Evolutionary conservation across 2,888 invertebrate species (phyloP).

Genomic region (Stomorhina lunata): DNA sequence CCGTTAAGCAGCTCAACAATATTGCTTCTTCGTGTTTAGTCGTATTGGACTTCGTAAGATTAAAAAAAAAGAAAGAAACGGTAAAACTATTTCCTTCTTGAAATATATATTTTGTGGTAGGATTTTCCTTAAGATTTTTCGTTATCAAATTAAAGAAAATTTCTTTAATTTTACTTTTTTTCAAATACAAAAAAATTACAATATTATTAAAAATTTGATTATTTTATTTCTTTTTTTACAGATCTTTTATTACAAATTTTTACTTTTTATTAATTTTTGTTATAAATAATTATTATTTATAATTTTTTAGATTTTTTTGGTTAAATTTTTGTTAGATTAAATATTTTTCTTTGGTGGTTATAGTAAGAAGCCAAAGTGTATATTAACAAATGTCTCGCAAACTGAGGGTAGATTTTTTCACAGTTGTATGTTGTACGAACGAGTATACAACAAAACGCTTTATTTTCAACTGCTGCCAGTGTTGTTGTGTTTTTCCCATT

Average conservation of each 20-base stretch:
- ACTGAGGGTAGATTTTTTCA: slow-evolving; percentile 78
- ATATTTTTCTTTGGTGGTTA: slow-evolving; percentile 73
- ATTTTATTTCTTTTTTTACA: slow-evolving; percentile 29
- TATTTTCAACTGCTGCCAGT: too few relatives aligned
- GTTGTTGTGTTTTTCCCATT: slow-evolving; percentile 54
- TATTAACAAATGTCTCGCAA: slow-evolving; percentile 76
- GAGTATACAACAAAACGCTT: slow-evolving; percentile 44
- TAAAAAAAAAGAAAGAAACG: too few relatives aligned
- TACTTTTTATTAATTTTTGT: slow-evolving; percentile 44
- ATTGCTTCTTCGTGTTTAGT: slow-evolving; percentile 62
- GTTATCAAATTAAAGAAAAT: too few relatives aligned
- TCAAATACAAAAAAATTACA: too few relatives aligned
- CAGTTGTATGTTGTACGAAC: slow-evolving; percentile 63
- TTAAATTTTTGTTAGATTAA: slow-evolving; percentile 67
- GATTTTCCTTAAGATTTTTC: slow-evolving; percentile 30
- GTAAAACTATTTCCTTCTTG: too few relatives aligned
- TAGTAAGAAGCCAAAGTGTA: slow-evolving; percentile 80
- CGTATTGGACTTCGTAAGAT: too few relatives aligned
- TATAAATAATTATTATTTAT: slow-evolving; percentile 44
- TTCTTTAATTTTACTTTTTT: too few relatives aligned
- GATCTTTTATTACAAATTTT: background rate
- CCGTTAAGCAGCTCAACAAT: slow-evolving; percentile 12
- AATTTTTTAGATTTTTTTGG: slow-evolving; percentile 41
- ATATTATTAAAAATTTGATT: slow-evolving; percentile 2
- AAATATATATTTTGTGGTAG: slow-evolving; percentile 7